Conservation (phyloP, 2,797 vertebrate species). For the Rallus crepitans region DNA sequence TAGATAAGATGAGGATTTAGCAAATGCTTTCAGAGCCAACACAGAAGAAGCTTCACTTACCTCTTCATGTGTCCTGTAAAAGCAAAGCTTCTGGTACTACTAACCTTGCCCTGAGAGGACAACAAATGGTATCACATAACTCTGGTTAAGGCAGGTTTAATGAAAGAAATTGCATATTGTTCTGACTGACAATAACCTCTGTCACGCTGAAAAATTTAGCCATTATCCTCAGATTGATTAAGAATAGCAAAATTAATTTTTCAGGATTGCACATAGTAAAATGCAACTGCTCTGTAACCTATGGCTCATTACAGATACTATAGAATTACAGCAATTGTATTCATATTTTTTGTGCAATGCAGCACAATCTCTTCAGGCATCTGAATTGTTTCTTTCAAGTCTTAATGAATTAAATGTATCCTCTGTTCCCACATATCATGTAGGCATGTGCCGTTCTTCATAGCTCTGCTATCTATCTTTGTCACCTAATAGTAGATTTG, state of each 20-base stretch:
- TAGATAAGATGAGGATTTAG: neutral
- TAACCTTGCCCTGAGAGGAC: neutral
- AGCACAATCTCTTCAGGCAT: neutral
- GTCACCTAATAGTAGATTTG: neutral
- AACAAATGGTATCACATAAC: neutral
- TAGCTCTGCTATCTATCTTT: neutral
- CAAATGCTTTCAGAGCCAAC: neutral
- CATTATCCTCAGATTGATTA: neutral
- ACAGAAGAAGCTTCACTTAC: neutral
- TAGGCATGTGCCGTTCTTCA: fast-evolving
- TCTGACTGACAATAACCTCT: neutral
- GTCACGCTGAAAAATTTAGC: neutral
- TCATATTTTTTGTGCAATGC: neutral
- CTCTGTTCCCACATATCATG: neutral
- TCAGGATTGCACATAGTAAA: neutral
- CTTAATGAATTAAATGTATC: neutral
- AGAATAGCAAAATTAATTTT: neutral
- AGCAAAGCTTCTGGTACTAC: neutral
- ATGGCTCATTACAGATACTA: neutral
- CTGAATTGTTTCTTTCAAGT: neutral
- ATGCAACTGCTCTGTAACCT: neutral
- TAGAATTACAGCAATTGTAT: neutral
- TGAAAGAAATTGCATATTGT: neutral
- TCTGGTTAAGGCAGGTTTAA: neutral
- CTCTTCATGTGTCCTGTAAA: neutral